Conservation (phyloP, 2,888 invertebrate species). For the Chouioia cunea region DNA sequence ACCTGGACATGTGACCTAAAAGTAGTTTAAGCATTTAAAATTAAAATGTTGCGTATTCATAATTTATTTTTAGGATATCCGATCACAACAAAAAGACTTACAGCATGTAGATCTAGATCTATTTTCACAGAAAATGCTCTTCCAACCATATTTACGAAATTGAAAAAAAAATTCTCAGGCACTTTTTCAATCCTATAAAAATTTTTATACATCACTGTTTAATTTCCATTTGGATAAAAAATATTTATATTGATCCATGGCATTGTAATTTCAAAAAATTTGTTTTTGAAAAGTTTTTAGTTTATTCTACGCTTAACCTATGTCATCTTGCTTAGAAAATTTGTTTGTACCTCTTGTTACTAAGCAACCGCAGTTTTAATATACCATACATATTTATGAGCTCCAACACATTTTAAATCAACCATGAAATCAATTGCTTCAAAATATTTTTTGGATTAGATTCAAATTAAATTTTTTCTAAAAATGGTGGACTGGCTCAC, state of each 20-base stretch:
- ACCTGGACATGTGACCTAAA: constrained; percentile 85
- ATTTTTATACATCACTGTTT: constrained; percentile 1
- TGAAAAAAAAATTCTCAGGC: neutral
- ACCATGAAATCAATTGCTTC: too few relatives aligned
- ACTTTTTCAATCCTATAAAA: neutral
- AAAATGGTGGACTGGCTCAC: too few relatives aligned
- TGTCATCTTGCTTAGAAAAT: constrained; percentile 47
- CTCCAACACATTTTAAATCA: too few relatives aligned
- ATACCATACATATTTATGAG: too few relatives aligned
- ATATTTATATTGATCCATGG: neutral
- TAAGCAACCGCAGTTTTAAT: constrained; percentile 48
- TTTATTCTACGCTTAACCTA: constrained; percentile 15
- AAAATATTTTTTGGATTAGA: too few relatives aligned
- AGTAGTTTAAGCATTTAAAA: constrained; percentile 44
- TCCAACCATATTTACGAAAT: constrained; percentile 56
- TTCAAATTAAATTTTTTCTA: too few relatives aligned
- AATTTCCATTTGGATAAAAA: constrained; percentile 6
- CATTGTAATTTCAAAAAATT: constrained; percentile 1
- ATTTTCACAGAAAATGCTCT: constrained; percentile 64
- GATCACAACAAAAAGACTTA: constrained; percentile 52
- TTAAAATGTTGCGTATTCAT: neutral
- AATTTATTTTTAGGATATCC: constrained; percentile 10
- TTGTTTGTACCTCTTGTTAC: constrained; percentile 51
- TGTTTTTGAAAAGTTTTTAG: constrained; percentile 17
- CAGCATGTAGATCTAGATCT: constrained; percentile 63